Base-by-base conservation (phyloP, 2,797 vertebrate genomes). In the Myoxocephalus aenaeus region DNA sequence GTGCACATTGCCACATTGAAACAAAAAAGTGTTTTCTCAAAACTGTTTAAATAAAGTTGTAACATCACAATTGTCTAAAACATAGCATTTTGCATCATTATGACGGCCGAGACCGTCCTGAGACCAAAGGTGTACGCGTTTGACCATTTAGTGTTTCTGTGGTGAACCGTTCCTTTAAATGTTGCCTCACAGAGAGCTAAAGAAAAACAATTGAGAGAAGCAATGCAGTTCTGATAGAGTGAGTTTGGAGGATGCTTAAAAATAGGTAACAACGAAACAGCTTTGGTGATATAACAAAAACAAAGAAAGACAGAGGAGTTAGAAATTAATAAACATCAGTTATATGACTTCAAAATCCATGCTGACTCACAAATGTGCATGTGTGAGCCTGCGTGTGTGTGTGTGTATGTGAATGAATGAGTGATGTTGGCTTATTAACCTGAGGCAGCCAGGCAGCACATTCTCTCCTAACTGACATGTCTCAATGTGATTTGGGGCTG, bases 391-490 rank as follows among this genome's bases (percentile, higher is more conserved):
- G 22, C 14, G 59, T 46, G 38, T 32, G 48, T n/a, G 12, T 29
- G 66, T 7, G 53, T 10, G 34, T 22, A 10, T 8, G 5, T 48
- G 18, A 18, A 20, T 58, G 56, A 59, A 22, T 58, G 73, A 77
- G 27, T 61, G 65, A 68, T 46, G 75, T 50, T 62, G 84, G 67
- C 18, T 89, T 88, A 91, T 90, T 93, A 90, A 88, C 80, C 71
- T 40, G 66, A 86, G 63, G 90, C 88, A 89, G 89, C 91, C 91
- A 93, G 76, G 84, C 89, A 70, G 89, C 89, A 92, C 86, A 80
- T 92, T 91, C 79, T 75, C 70, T 64, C 61, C 72, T 82, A 64
- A 79, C 65, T 48, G 56, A 80, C 69, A 74, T 68, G 61, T 82
- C 77, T 77, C 61, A 63, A 14, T 70, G 65, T 70, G 75, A 80